These are phyloP conservation scores for Eupithecia insigniata DNA, from an alignment of 2,888 invertebrate species.

Conservation along the genomic window DNA sequence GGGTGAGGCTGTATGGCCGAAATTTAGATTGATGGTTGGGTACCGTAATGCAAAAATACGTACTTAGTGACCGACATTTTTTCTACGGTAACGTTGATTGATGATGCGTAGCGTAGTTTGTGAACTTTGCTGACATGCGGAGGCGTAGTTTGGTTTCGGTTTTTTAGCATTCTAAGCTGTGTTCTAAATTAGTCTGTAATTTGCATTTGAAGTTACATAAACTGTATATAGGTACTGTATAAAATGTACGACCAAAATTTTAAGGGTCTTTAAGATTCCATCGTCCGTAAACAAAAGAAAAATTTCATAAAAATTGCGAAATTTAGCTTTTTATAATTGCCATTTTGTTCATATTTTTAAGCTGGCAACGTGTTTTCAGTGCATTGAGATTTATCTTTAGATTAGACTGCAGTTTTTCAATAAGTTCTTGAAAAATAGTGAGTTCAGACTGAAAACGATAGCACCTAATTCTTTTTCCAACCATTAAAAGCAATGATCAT, in stretches of 20 bases:
- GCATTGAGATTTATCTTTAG: background rate
- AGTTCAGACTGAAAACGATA: conserved; percentile 35
- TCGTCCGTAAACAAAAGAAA: no score
- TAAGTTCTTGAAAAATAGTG: background rate
- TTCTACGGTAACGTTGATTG: conserved; percentile 43
- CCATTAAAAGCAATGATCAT: conserved; percentile 51
- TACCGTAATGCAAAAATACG: conserved; percentile 37
- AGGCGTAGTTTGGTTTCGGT: background rate
- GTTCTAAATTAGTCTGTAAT: no score
- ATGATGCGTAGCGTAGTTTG: conserved; percentile 20
- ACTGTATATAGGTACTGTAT: no score
- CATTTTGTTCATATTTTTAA: no score
- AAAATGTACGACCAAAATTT: no score
- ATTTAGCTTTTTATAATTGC: no score
- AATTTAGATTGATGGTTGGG: conserved; percentile 43
- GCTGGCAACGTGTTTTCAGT: no score
- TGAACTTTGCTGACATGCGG: background rate
- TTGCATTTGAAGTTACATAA: no score
- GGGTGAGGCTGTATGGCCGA: conserved; percentile 18
- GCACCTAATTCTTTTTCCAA: background rate
- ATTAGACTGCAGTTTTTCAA: background rate
- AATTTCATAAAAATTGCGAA: no score
- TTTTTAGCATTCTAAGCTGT: background rate
- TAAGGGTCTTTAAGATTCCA: no score
- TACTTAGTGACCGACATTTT: conserved; percentile 42